A percentile compares a stretch with the other conserved stretches of the same genome.
phyloP scores from a whole-genome alignment of 2,797 vertebrate genomes.

The Ptychadena robeensis region DNA sequence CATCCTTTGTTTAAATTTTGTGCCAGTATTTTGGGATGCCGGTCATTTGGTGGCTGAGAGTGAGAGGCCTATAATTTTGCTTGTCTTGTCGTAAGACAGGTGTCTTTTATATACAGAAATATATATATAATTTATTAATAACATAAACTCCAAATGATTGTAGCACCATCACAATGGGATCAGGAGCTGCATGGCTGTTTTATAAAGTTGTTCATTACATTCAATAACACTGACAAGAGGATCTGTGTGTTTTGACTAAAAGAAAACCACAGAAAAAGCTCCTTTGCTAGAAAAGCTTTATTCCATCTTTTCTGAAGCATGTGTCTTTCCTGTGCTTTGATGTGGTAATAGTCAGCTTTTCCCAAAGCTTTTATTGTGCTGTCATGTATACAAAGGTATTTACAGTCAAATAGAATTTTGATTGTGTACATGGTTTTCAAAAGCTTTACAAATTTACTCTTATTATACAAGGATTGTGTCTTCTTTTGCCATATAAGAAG shows the following conservation, averaged over 20 bases:
- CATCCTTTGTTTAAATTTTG: too few relatives aligned
- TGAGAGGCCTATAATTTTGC: too few relatives aligned
- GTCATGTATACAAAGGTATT: background rate
- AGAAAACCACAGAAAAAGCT: background rate
- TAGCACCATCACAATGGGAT: background rate
- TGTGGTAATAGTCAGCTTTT: slow-evolving; percentile 12
- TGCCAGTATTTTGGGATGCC: too few relatives aligned
- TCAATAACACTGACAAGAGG: background rate
- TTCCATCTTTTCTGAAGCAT: background rate
- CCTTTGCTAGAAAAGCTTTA: slow-evolving; percentile 20
- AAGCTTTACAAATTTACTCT: too few relatives aligned
- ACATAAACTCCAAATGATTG: too few relatives aligned
- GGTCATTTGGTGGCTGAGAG: too few relatives aligned
- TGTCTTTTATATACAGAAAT: too few relatives aligned
- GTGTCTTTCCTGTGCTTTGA: slow-evolving; percentile 27
- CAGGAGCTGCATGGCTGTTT: background rate
- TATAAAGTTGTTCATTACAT: background rate
- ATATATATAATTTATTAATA: too few relatives aligned
- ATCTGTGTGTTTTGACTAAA: background rate
- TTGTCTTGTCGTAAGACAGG: too few relatives aligned
- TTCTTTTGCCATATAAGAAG: too few relatives aligned
- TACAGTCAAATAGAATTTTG: background rate
- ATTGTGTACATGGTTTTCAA: background rate
- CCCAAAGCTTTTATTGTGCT: slow-evolving; percentile 10
- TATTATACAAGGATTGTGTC: too few relatives aligned